Percentiles rank a stretch among this genome's conserved stretches.
phyloP scores from a whole-genome alignment of 2,113 vertebrate species.

The Danionella cerebrum region DNA sequence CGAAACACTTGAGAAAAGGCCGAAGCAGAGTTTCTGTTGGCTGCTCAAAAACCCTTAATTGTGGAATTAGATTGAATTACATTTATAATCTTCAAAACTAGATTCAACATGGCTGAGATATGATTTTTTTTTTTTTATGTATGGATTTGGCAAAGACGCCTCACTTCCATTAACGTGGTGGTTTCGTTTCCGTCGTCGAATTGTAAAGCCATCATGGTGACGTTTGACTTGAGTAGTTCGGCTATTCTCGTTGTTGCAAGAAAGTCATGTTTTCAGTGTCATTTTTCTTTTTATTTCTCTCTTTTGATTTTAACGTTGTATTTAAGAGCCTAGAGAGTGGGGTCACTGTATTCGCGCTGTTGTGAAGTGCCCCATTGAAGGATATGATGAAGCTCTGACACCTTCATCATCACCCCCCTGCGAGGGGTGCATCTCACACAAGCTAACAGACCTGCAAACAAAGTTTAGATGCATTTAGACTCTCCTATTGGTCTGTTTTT shows the following conservation, averaged over 20 bases:
- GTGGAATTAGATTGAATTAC: conserved; percentile 59
- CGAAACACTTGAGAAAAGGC: conserved; percentile 88
- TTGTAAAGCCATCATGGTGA: conserved; percentile 51
- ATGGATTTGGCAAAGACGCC: conserved; percentile 40
- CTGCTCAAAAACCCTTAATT: conserved; percentile 52
- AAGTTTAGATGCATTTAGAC: conserved; percentile 75
- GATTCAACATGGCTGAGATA: conserved; percentile 61
- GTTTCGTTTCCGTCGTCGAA: conserved; percentile 43
- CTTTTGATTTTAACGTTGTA: conserved; percentile 55
- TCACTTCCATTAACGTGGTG: conserved; percentile 69
- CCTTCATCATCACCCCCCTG: too few species aligned
- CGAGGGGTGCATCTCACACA: not conserved
- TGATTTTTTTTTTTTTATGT: conserved; percentile 63
- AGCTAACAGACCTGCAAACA: conserved; percentile 31
- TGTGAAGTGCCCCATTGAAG: conserved; percentile 56
- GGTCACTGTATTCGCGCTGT: conserved; percentile 39
- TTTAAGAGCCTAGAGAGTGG: conserved; percentile 43
- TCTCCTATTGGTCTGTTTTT: conserved; percentile 76
- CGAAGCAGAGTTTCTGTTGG: conserved; percentile 74
- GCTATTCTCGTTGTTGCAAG: conserved; percentile 33
- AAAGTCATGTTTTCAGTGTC: conserved; percentile 26
- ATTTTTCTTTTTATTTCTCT: conserved; percentile 8
- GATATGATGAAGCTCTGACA: conserved; percentile 74
- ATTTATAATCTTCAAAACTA: conserved; percentile 56
- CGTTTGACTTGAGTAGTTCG: conserved; percentile 44